These are phyloP conservation scores for Peromyscus nudipes DNA, from an alignment of 2,797 vertebrate species.

Conservation along the genomic window DNA sequence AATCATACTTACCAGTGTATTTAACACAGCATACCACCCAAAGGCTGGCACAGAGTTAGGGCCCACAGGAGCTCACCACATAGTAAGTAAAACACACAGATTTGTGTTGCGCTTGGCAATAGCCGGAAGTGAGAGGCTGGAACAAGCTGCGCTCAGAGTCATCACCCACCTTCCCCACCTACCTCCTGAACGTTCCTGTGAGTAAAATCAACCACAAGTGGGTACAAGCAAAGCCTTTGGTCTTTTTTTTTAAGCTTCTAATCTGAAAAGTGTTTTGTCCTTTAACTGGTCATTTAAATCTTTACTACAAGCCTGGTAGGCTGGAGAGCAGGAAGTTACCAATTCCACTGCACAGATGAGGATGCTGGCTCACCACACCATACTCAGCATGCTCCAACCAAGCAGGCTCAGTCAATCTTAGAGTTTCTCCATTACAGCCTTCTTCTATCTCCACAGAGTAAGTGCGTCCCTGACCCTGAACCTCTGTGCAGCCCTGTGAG, in stretches of 20 bases:
- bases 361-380: not conserved
- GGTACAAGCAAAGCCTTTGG: constrained; percentile 36
- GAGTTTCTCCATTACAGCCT: not conserved
- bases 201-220: constrained; percentile 31
- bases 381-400: not conserved
- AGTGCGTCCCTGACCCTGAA: not conserved
- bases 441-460: not conserved
- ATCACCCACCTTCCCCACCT: not conserved
- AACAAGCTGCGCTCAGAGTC: constrained; percentile 6
- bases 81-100: not conserved
- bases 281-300: constrained; percentile 52
- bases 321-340: constrained; percentile 32
- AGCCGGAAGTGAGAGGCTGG: not conserved
- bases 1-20: not conserved
- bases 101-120: not conserved
- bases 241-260: not conserved
- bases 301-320: constrained; percentile 62
- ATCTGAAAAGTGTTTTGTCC: constrained; percentile 56
- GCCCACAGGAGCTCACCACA: not conserved
- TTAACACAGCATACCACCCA: not conserved
- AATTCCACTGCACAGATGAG: constrained; percentile 6
- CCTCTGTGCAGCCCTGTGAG: not conserved
- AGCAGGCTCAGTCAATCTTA: not conserved
- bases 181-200: not conserved
- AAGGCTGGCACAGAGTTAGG: not conserved